These are phyloP conservation scores for Dasypogon diadema DNA, from an alignment of 2,888 invertebrate species.

Conservation along the genomic window DNA sequence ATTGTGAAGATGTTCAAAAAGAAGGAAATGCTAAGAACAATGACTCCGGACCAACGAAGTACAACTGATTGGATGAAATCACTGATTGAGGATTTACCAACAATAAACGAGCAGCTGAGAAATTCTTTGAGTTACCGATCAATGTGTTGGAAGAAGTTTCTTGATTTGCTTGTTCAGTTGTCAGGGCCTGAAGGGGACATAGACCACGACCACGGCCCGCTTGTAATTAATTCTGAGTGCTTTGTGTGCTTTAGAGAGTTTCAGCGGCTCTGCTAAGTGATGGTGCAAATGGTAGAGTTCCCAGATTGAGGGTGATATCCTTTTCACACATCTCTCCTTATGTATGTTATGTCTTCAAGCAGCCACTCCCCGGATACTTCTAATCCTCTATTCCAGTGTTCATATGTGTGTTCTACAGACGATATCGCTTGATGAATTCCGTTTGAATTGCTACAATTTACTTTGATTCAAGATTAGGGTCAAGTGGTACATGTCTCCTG, in stretches of 20 bases:
- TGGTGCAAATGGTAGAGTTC: neutral
- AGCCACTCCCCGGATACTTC: neutral
- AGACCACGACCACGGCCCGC: slow-evolving; percentile 34
- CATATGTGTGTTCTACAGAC: neutral
- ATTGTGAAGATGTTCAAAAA: slow-evolving; percentile 5
- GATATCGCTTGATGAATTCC: slow-evolving; percentile 51
- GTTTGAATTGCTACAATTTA: slow-evolving; percentile 52
- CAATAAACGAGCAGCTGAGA: slow-evolving; percentile 31
- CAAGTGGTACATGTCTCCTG: slow-evolving; percentile 27
- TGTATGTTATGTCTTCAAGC: neutral
- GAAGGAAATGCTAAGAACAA: slow-evolving; percentile 47
- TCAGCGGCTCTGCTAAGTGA: slow-evolving; percentile 1
- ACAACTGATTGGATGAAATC: slow-evolving; percentile 53
- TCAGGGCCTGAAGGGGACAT: neutral
- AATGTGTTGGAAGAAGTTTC: slow-evolving; percentile 6
- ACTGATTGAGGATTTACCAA: slow-evolving; percentile 49
- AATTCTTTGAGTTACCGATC: slow-evolving; percentile 23
- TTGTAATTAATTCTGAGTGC: slow-evolving; percentile 48
- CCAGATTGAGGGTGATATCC: slow-evolving; percentile 13
- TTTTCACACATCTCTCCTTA: slow-evolving; percentile 30
- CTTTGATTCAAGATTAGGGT: slow-evolving; percentile 51
- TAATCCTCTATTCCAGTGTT: slow-evolving; percentile 27
- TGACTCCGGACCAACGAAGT: slow-evolving; percentile 34
- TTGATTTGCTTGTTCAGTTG: slow-evolving; percentile 28
- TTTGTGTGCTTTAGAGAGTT: neutral